Evolutionary conservation across 2,888 invertebrate species (phyloP), one percentile per base, ranked within the genome.

Genomic region (Epinotia ramella): DNA sequence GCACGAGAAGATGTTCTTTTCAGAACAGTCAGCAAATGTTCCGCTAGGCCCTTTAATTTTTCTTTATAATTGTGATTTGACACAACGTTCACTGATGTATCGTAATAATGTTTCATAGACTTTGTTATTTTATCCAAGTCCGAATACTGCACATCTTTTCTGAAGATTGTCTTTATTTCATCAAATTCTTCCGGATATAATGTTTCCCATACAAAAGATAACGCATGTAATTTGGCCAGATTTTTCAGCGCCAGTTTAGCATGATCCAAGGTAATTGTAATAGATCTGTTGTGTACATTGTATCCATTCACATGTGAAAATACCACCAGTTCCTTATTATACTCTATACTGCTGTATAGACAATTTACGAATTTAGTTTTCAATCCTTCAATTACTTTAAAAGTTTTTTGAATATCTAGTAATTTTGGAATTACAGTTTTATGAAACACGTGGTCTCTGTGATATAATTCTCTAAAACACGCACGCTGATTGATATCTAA

Each of bases 311-410:
- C 77, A 56, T 76, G 79, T 40, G 82, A 77, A n/a, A 86, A 18
- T 12, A 84, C 87, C 65, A 90, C 80, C 11, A 84, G 82, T 84
- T 92, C 91, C 78, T 87, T 89, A 77, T 87, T 84, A 76, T 83
- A 77, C 68, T 89, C 89, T 7, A 77, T 79, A 68, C 82, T 86
- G 2, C 88, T 83, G 40, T 86, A 84, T 73, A 89, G 82, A 79
- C 89, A 89, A 73, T 90, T 91, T 1, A 84, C 85, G 77, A 91
- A 89, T 84, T 89, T 90, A n/a, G 88, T 87, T 84, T 87, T 88
- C 73, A 91, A 82, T 64, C 91, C 91, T 80, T 91, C 90, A 11
- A 89, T 88, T 57, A 88, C 80, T 77, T 86, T 85, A 63, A 85
- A 86, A 66, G 76, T 81, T 62, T 79, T 84, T 81, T 92, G 91